Evolutionary conservation across 2,888 invertebrate genomes (phyloP), one percentile per base, ranked within the genome.

Genomic region (Aleiodes leptofemur): DNA sequence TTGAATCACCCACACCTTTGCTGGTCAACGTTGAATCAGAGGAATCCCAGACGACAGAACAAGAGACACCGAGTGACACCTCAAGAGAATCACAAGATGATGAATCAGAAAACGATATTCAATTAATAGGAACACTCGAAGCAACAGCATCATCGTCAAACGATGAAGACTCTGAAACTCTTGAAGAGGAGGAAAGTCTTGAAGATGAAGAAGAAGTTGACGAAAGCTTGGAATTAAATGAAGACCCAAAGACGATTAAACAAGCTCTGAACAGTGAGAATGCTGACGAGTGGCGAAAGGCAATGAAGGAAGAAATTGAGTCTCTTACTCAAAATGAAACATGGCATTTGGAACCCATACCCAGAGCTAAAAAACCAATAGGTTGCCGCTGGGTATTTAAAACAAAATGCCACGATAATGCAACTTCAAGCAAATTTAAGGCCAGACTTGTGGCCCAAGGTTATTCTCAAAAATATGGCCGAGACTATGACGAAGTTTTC

Each of bases 301-400:
- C 66, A 7, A 13, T 66, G 43, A 16, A 66, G 9, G 14, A 38
- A n/a, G 48, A 66, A 4, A 16, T 66, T 16, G 14, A 31, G 9
- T 43, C 16, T 8, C 23, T 50, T 11, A 14, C 16, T 8, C n/a
- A 16, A 14, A 43, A 66, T 66, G 48, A 66, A 16, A 43, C 16
- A 9, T 66, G 66, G 66, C 16, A 16, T 43, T 16, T 48, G 23
- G 38, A 38, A 7, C 16, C 43, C 43, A 14, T 50, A 34, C 66
- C 66, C 3, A 38, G 43, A 43, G 48, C 6, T 1, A 16, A 66
- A 23, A 66, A 38, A 16, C 13, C 43, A 3, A 16, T 50, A 43
- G 48, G 66, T 9, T 48, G 66, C 23, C n/a, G 38, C 38, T 66
- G 50, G 64, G 43, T 66, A 8, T 66, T 66, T 43, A 66, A 48